Conservation (phyloP, 53 echinoderm and acorn worm species). For the Antedon mediterranea region DNA sequence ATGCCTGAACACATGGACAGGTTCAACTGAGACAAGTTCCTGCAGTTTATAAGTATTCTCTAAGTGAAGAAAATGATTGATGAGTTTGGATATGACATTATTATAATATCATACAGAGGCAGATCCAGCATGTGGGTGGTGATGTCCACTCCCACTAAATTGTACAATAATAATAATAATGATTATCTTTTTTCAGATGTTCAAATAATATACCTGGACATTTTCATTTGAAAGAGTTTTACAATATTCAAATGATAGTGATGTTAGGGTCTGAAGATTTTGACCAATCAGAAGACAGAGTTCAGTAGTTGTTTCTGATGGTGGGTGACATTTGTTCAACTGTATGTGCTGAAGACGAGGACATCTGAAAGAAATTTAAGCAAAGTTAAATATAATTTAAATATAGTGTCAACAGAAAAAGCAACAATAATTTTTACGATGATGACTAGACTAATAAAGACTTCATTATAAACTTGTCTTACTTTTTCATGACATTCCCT, state of each 20-base stretch:
- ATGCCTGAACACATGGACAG: constrained; percentile 30
- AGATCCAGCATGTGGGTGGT: too few relatives aligned
- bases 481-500: constrained; percentile 9
- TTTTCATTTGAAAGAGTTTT: constrained; percentile 37
- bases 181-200: too few relatives aligned
- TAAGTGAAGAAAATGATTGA: constrained; percentile 14
- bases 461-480: neutral
- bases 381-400: too few relatives aligned
- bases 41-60: constrained; percentile 37
- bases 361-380: constrained; percentile 18
- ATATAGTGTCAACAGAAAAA: too few relatives aligned
- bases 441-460: too few relatives aligned
- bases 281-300: constrained; percentile 29
- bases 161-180: too few relatives aligned
- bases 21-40: constrained; percentile 35
- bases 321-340: constrained; percentile 26
- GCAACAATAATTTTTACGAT: too few relatives aligned
- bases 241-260: constrained; percentile 43
- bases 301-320: constrained; percentile 2
- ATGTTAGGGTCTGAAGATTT: constrained; percentile 31
- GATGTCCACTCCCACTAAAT: too few relatives aligned
- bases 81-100: too few relatives aligned
- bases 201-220: too few relatives aligned
- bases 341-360: constrained; percentile 18
- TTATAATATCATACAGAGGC: too few relatives aligned